These are phyloP conservation scores for Drosophila bifasciata DNA, from an alignment of 1,140 invertebrate genomes.

Conservation along the genomic window DNA sequence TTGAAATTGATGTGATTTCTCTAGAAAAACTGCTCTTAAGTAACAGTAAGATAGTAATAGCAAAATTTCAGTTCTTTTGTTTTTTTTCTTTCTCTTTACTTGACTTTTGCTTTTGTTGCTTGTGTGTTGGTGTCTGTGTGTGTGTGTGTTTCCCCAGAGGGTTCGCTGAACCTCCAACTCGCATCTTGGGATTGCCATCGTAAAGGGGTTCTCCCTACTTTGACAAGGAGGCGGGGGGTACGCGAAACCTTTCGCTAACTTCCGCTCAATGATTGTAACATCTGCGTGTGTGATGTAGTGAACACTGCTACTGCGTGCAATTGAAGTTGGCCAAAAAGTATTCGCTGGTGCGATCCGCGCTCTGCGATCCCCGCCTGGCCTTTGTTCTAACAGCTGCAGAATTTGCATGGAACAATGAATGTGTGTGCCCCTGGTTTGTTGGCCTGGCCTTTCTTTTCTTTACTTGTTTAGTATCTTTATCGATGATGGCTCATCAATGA, in stretches of 20 bases:
- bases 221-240: constrained; percentile 41
- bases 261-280: constrained; percentile 75
- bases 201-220: constrained; percentile 27
- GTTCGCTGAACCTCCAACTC: constrained; percentile 50
- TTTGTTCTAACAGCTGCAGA: constrained; percentile 71
- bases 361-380: too few relatives aligned
- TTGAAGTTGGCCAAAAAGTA: constrained; percentile 37
- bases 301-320: constrained; percentile 49
- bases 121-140: constrained; percentile 27
- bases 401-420: constrained; percentile 37
- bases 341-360: constrained; percentile 1
- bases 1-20: constrained; percentile 37
- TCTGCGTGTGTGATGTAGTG: constrained; percentile 66
- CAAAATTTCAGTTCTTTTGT: constrained; percentile 22
- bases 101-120: constrained; percentile 60
- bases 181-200: constrained; percentile 16
- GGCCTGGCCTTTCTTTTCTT: constrained; percentile 14
- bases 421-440: not conserved
- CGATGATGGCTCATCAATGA: constrained; percentile 70
- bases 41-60: constrained; percentile 37
- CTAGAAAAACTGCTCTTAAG: constrained; percentile 29
- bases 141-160: constrained; percentile 28
- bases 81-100: constrained; percentile 49
- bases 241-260: constrained; percentile 82
- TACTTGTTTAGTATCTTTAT: constrained; percentile 54